A percentile compares a stretch with the other conserved stretches of the same genome.
These are phyloP conservation scores for Cyprinodon variegatus DNA, from an alignment of 2,113 vertebrate species.

Conservation along the genomic window DNA sequence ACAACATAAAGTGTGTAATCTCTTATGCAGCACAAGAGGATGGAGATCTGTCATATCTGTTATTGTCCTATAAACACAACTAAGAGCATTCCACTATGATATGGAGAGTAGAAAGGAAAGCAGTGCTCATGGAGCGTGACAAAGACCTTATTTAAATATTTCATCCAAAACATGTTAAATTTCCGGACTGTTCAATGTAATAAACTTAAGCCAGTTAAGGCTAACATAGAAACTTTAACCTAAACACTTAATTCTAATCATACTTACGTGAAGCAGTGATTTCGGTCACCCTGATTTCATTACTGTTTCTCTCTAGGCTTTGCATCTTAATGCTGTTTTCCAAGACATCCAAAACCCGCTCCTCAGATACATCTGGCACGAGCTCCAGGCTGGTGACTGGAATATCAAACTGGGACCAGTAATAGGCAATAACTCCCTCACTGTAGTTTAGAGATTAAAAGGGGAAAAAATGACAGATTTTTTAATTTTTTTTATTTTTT, in stretches of 20 bases:
- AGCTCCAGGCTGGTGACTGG: slow-evolving; percentile 61
- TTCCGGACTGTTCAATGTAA: slow-evolving; percentile 36
- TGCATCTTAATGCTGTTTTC: slow-evolving; percentile 30
- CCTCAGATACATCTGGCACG: slow-evolving; percentile 69
- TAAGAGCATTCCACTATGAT: slow-evolving; percentile 44
- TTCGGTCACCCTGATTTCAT: slow-evolving; percentile 44
- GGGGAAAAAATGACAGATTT: neutral
- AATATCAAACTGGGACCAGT: slow-evolving; percentile 78
- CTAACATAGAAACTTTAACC: neutral
- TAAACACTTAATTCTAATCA: neutral
- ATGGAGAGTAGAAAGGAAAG: slow-evolving; percentile 48
- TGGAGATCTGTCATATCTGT: slow-evolving; percentile 43
- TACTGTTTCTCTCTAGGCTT: neutral
- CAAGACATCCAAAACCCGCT: slow-evolving; percentile 64
- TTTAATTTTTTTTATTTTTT: too few species aligned
- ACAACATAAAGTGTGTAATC: slow-evolving; percentile 71
- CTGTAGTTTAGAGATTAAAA: slow-evolving; percentile 51
- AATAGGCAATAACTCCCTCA: slow-evolving; percentile 77
- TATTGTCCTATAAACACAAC: slow-evolving; percentile 72
- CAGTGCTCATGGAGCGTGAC: slow-evolving; percentile 51
- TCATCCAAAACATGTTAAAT: neutral
- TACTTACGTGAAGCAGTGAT: slow-evolving; percentile 75
- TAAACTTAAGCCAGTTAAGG: slow-evolving; percentile 11
- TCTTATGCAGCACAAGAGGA: slow-evolving; percentile 64
- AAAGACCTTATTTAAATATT: slow-evolving; percentile 29